Evolutionary conservation across 2,888 invertebrate species (phyloP).

Genomic region (Branchipolynoe longqiensis): DNA sequence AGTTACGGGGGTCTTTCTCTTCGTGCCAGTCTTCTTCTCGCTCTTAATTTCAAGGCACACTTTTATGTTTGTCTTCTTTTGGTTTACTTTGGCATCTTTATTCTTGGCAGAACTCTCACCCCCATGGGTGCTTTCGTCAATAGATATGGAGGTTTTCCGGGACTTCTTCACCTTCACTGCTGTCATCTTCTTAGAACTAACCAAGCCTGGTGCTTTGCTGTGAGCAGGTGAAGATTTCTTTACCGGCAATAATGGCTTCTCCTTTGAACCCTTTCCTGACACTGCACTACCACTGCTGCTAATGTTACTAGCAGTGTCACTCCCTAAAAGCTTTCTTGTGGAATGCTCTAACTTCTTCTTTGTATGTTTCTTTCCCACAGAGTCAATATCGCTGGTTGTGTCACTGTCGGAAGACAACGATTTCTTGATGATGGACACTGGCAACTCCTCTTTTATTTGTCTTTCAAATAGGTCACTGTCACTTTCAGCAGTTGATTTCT

Average conservation of each 20-base stretch:
- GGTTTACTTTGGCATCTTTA: too few relatives aligned
- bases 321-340: background rate
- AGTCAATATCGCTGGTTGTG: too few relatives aligned
- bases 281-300: too few relatives aligned
- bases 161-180: background rate
- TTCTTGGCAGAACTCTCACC: too few relatives aligned
- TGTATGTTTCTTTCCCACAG: background rate
- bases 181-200: background rate
- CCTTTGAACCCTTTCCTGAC: too few relatives aligned
- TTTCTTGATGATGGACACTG: background rate
- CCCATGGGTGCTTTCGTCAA: too few relatives aligned
- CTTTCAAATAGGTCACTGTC: too few relatives aligned
- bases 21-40: background rate
- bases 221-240: constrained; percentile 13
- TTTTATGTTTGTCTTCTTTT: background rate
- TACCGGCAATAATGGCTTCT: too few relatives aligned
- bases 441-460: background rate
- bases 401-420: background rate
- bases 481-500: background rate
- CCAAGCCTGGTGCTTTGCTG: background rate
- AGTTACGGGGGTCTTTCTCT: background rate
- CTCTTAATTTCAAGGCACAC: background rate
- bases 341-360: background rate
- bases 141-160: too few relatives aligned
- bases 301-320: background rate